Base-by-base conservation (phyloP, 2,797 vertebrate species). In the Podarcis lilfordi region DNA sequence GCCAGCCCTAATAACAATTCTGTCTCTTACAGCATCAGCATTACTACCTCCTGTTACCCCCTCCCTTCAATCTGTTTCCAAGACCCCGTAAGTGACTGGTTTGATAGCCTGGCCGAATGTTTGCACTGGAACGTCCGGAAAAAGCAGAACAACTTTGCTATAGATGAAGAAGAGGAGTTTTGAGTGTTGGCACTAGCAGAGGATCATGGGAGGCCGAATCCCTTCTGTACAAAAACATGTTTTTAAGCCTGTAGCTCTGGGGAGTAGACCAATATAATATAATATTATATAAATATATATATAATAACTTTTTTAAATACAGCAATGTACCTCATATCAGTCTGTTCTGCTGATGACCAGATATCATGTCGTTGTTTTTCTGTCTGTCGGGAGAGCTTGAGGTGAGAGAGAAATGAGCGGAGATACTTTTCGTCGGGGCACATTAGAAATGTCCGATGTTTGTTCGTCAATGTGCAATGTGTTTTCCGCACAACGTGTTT, bases 1-100 rank as follows among this genome's bases (percentile, higher is more conserved):
- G 0, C 3, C 3, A 2, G 13, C 89, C 11, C 50, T 15, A 55
- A 55, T 55, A 55, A 55, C 50, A 55, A 15, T 77, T 59, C 87
- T 81, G 15, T 96, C 78, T 17, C 76, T 85, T 95, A 17, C 96
- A 97, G 97, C 87, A 97, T 98, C 93, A 97, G 96, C 96, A 98
- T 98, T 95, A 98, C 97, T 90, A 98, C 97, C 95, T 98, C 97
- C 59, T 97, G 97, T 95, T 98, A 97, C 92, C 97, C 97, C 1
- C 97, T 98, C 11, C 97, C 97, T 80, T 98, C 97, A 5, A 97
- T 98, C 95, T 98, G 97, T 50, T 97, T 97, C 94, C 97, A 91
- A 8, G 97, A 97, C 80, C 97, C 97, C 0, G 97, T 97, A 86
- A 97, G 97, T 8, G 97, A 98, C 95, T 98, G 97, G 97, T 98